A percentile compares a stretch with the other conserved stretches of the same genome.
phyloP scores from a whole-genome alignment of 2,113 vertebrate species.

The Eira barbara region DNA sequence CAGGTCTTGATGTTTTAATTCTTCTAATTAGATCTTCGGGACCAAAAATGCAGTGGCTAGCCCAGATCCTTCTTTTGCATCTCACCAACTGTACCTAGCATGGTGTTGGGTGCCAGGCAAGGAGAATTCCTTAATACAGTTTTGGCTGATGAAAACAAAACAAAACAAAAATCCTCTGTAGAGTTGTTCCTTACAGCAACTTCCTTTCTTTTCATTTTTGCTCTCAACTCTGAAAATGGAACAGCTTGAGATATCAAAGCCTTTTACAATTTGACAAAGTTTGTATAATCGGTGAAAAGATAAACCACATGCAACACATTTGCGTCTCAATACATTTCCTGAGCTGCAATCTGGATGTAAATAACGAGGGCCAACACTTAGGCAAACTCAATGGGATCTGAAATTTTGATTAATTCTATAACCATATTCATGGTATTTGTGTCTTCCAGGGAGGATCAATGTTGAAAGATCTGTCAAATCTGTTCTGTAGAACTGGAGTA shows the following conservation, averaged over 20 bases:
- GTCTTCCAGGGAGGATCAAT: slow-evolving; percentile 71
- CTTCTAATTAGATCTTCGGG: background rate
- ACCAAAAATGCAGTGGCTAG: background rate
- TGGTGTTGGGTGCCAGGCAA: background rate
- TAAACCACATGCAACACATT: slow-evolving; percentile 58
- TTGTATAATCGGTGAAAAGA: slow-evolving; percentile 60
- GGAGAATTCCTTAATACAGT: background rate
- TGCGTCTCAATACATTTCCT: slow-evolving; percentile 59
- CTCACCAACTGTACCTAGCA: background rate
- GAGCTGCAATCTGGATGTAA: slow-evolving; percentile 60
- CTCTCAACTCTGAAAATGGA: slow-evolving; percentile 50
- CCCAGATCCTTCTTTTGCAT: background rate
- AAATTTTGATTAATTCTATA: slow-evolving; percentile 68
- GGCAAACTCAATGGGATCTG: slow-evolving; percentile 53
- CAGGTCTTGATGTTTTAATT: background rate
- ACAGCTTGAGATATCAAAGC: slow-evolving; percentile 66
- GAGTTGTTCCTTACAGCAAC: slow-evolving; percentile 7
- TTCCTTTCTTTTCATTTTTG: slow-evolving; percentile 55
- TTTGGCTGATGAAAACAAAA: background rate
- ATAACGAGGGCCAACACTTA: slow-evolving; percentile 27
- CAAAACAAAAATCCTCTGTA: slow-evolving; percentile 10
- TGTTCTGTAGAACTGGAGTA: slow-evolving; percentile 62
- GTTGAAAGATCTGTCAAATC: slow-evolving; percentile 76
- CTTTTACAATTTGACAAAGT: slow-evolving; percentile 58
- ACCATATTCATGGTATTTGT: slow-evolving; percentile 67